These are phyloP conservation scores for Halictus ligatus DNA, from an alignment of 2,888 invertebrate genomes.

Conservation along the genomic window DNA sequence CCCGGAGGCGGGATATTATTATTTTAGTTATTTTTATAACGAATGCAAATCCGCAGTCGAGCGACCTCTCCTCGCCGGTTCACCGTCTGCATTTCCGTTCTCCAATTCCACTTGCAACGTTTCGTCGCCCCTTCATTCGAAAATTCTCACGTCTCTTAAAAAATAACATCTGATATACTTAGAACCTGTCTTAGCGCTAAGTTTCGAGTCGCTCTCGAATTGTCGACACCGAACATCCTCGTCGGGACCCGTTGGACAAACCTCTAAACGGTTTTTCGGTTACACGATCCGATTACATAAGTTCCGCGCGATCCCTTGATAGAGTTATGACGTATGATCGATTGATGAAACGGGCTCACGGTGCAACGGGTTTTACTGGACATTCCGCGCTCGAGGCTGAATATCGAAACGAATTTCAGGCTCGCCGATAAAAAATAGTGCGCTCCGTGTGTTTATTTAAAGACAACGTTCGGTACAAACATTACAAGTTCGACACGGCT, in stretches of 20 bases:
- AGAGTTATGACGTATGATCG: background rate
- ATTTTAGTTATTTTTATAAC: background rate
- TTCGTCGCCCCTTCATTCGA: background rate
- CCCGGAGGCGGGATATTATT: background rate
- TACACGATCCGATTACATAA: background rate
- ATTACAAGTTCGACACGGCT: background rate
- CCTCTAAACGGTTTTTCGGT: constrained; percentile 7
- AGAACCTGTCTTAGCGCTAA: constrained; percentile 49
- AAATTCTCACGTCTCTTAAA: constrained; percentile 45
- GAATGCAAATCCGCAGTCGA: background rate
- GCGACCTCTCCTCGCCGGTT: background rate
- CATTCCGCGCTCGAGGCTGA: background rate
- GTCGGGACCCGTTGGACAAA: constrained; percentile 16
- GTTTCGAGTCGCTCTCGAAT: constrained; percentile 24
- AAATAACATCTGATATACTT: constrained; percentile 60
- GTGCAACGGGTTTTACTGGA: background rate
- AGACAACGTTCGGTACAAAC: background rate
- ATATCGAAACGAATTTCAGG: constrained; percentile 12
- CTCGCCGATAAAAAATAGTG: constrained; percentile 11
- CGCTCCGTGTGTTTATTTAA: background rate
- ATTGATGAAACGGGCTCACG: constrained; percentile 7
- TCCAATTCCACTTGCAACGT: background rate
- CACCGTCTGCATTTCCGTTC: background rate
- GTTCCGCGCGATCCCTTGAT: background rate
- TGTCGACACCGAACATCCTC: constrained; percentile 10